These are phyloP conservation scores for Pantala flavescens DNA, from an alignment of 1,140 invertebrate species.

Conservation along the genomic window DNA sequence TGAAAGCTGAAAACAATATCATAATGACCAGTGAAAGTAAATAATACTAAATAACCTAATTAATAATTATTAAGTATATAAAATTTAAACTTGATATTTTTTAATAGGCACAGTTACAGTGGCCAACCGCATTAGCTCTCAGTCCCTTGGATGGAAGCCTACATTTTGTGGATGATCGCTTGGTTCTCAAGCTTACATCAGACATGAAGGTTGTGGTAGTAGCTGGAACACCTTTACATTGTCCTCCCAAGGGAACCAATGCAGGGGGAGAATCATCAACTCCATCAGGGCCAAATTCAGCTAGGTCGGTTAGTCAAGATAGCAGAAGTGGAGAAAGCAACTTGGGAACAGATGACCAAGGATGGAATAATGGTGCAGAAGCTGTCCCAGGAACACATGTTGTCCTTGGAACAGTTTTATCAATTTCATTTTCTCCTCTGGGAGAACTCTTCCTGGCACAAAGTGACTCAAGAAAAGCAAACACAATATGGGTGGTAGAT, in stretches of 20 bases:
- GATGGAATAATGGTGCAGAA: constrained; percentile 28
- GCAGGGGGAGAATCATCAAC: constrained; percentile 26
- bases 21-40: too few relatives aligned
- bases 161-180: constrained; percentile 89
- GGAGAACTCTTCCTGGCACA: constrained; percentile 91
- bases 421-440: constrained; percentile 81
- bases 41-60: too few relatives aligned
- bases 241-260: constrained; percentile 34
- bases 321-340: constrained; percentile 20
- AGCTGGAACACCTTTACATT: constrained; percentile 83
- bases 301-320: constrained; percentile 31
- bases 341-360: constrained; percentile 28
- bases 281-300: constrained; percentile 31
- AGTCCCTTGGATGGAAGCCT: constrained; percentile 88
- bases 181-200: constrained; percentile 82
- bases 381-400: constrained; percentile 32
- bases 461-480: constrained; percentile 78
- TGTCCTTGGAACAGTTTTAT: constrained; percentile 62
- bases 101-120: constrained; percentile 73
- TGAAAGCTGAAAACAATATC: too few relatives aligned
- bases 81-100: too few relatives aligned
- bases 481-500: constrained; percentile 74
- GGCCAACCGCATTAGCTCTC: constrained; percentile 87
- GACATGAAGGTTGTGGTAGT: constrained; percentile 67
- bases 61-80: too few relatives aligned